Evolutionary conservation across 2,113 vertebrate genomes (phyloP).

Genomic region (Ictalurus furcatus): DNA sequence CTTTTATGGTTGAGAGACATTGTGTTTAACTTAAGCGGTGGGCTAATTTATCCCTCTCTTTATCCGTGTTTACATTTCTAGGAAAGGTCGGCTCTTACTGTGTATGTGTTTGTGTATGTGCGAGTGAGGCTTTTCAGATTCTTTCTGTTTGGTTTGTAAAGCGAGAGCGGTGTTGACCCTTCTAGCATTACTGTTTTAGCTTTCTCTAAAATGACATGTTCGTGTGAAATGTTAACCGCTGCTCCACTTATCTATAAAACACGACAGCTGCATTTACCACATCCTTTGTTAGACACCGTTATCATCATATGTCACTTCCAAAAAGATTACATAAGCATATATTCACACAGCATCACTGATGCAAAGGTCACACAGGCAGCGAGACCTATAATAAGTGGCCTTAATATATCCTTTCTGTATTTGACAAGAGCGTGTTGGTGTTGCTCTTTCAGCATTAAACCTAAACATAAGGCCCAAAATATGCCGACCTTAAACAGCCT

Average conservation of each 20-base stretch:
- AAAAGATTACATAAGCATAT: neutral
- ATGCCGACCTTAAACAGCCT: neutral
- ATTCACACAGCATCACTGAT: neutral
- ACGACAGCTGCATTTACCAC: neutral
- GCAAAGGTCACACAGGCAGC: neutral
- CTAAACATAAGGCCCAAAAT: neutral
- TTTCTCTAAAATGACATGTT: neutral
- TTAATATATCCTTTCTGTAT: neutral
- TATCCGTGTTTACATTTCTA: constrained; percentile 33
- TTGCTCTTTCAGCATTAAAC: neutral
- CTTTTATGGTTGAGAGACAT: constrained; percentile 16
- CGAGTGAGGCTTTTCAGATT: neutral
- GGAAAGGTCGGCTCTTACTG: neutral
- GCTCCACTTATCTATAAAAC: neutral
- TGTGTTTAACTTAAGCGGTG: neutral
- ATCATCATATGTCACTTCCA: neutral
- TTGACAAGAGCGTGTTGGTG: neutral
- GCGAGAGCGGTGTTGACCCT: neutral
- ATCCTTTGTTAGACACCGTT: neutral
- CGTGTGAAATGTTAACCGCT: neutral
- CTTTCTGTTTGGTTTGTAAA: neutral
- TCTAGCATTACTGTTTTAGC: neutral
- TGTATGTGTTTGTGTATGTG: neutral
- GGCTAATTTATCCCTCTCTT: constrained; percentile 8
- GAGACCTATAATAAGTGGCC: neutral